Percentiles rank a stretch among this genome's conserved stretches.
phyloP scores from a whole-genome alignment of 2,888 invertebrate genomes.

The Muschampia plurimacula region DNA sequence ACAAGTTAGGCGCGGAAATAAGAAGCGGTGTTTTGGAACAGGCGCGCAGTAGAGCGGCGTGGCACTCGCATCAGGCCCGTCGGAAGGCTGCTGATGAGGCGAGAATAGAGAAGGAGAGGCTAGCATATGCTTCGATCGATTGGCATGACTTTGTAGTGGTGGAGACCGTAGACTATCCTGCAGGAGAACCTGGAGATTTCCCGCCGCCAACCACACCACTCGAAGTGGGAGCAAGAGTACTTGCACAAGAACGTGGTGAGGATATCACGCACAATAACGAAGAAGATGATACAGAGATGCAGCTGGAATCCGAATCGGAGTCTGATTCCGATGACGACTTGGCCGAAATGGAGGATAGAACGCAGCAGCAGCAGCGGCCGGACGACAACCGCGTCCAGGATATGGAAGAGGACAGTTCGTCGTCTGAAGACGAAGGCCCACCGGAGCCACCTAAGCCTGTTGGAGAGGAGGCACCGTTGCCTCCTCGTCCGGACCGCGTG shows the following conservation, averaged over 20 bases:
- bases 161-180: slow-evolving; percentile 99
- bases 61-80: slow-evolving; percentile 97
- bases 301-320: slow-evolving; percentile 94
- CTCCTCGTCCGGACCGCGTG: slow-evolving; percentile 96
- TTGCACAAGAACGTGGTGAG: slow-evolving; percentile 92
- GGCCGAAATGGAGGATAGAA: slow-evolving; percentile 88
- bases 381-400: slow-evolving; percentile 90
- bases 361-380: slow-evolving; percentile 72
- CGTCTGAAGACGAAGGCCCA: slow-evolving; percentile 77
- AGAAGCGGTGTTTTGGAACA: slow-evolving; percentile 91
- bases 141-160: slow-evolving; percentile 99
- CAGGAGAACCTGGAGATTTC: slow-evolving; percentile 97
- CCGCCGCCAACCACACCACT: slow-evolving; percentile 99
- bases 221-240: slow-evolving; percentile 97
- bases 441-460: slow-evolving; percentile 62
- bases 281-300: slow-evolving; percentile 94
- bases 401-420: slow-evolving; percentile 95
- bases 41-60: slow-evolving; percentile 97
- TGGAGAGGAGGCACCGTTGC: slow-evolving; percentile 88
- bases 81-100: slow-evolving; percentile 97
- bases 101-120: slow-evolving; percentile 96
- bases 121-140: slow-evolving; percentile 98
- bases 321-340: slow-evolving; percentile 77
- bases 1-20: slow-evolving; percentile 92
- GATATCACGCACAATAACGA: slow-evolving; percentile 83